Conservation (phyloP, 2,888 invertebrate genomes). For the Pinctada fucata region DNA sequence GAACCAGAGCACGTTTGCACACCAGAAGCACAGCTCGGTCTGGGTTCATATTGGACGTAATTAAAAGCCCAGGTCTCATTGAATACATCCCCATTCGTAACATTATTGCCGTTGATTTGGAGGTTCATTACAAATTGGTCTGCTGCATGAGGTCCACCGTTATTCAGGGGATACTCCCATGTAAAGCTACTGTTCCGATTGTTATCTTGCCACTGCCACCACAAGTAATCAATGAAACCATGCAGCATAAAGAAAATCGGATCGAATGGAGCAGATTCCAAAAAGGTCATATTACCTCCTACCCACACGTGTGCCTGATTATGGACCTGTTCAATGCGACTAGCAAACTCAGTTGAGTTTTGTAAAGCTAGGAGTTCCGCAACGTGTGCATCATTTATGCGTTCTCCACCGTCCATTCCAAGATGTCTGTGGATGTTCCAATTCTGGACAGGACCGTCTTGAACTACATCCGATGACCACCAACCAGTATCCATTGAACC, state of each 20-base stretch:
- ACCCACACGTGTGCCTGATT: constrained; percentile 49
- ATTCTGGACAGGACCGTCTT: not conserved
- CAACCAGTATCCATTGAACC: not conserved
- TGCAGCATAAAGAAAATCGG: constrained; percentile 53
- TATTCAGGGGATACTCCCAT: not conserved
- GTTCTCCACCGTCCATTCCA: not conserved
- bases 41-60: not conserved
- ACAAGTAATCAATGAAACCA: constrained; percentile 53
- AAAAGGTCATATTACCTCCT: constrained; percentile 48
- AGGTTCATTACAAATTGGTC: not conserved
- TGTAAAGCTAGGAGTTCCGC: constrained; percentile 28
- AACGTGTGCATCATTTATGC: constrained; percentile 1
- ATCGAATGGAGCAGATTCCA: constrained; percentile 51
- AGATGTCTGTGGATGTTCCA: not conserved
- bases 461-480: not conserved
- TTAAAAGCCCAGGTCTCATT: not conserved
- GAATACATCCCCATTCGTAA: not conserved
- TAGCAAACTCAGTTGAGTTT: not conserved
- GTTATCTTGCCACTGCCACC: constrained; percentile 46
- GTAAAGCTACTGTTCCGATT: not conserved
- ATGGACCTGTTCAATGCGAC: constrained; percentile 17
- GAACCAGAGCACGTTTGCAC: too few species aligned
- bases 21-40: not conserved
- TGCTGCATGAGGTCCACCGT: not conserved
- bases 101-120: not conserved